Base-by-base conservation (phyloP, 2,113 vertebrate genomes). In the Nycticryphes semicollaris region DNA sequence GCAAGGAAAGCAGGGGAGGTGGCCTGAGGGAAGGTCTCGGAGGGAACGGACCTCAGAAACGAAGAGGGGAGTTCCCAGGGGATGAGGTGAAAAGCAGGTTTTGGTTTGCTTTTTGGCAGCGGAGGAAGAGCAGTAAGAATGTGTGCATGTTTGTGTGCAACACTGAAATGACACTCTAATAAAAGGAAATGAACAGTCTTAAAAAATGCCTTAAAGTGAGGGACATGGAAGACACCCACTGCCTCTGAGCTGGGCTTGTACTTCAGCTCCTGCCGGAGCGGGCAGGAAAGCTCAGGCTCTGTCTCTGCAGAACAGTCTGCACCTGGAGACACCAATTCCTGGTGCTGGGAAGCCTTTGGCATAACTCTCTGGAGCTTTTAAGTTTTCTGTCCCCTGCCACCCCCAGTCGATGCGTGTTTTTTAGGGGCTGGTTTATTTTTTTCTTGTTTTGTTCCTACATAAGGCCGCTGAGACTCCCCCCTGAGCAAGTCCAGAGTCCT, bases 101-200 rank as follows among this genome's bases (percentile, higher is more conserved):
- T 15, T 57, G 21, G 39, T 16, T 51, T 47, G n/a, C 9, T 4
- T 64, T 45, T 7, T 0, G 30, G 24, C 50, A 23, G 37, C 0
- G 27, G 14, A 33, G 87, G 51, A 64, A 47, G 30, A 28, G 41
- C 48, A 39, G 37, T 5, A 51, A 4, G 41, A 37, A 24, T 0
- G 6, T 3, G 67, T 2, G 6, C 3, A 0, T 0, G 0, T 15
- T 9, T 10, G 4, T 3, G 37, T 20, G 59, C n/a, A 6, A 30
- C 1, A 0, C 21, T 4, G 63, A 59, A 33, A 4, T 10, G 48
- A 3, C 73, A 7, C 66, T 20, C 45, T 14, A 6, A 5, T 12
- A 30, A 53, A 76, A 22, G 48, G 39, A 45, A 60, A n/a, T 43
- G 12, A 24, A 69, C 6, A 45, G 62, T 20, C 77, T 75, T n/a